phyloP scores from a whole-genome alignment of 2,888 invertebrate species.

The Cheilosia soror region DNA sequence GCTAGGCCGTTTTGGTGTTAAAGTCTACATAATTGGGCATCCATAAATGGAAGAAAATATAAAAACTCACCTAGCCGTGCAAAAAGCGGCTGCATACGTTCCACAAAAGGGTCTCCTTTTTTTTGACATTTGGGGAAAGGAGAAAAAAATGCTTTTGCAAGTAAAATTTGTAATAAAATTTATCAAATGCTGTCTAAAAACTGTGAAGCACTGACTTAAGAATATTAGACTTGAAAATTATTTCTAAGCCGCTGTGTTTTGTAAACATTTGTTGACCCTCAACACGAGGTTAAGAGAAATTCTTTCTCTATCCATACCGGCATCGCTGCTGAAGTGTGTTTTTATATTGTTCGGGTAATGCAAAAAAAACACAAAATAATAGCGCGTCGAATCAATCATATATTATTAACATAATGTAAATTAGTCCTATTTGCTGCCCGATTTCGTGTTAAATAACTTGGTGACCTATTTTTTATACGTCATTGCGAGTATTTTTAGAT shows the following conservation, averaged over 20 bases:
- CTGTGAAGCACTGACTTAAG: background rate
- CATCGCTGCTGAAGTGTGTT: slow-evolving; percentile 2
- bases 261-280: background rate
- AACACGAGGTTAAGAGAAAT: slow-evolving; percentile 17
- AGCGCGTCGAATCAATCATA: slow-evolving; percentile 25
- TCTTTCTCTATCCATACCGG: slow-evolving; percentile 29
- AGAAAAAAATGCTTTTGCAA: slow-evolving; percentile 31
- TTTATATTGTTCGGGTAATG: slow-evolving; percentile 17
- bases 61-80: slow-evolving; percentile 10
- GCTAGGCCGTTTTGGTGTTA: background rate
- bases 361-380: slow-evolving; percentile 13
- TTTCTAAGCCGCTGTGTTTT: background rate
- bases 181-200: background rate
- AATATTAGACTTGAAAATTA: background rate
- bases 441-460: slow-evolving; percentile 38
- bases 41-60: slow-evolving; percentile 31
- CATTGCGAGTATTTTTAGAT: slow-evolving; percentile 53
- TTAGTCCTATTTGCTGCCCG: slow-evolving; percentile 4
- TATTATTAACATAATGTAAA: slow-evolving; percentile 24
- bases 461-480: slow-evolving; percentile 54
- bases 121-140: slow-evolving; percentile 46
- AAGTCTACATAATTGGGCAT: background rate
- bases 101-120: slow-evolving; percentile 47
- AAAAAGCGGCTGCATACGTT: slow-evolving; percentile 71
- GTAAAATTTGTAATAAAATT: slow-evolving; percentile 13